Percentiles rank a stretch among this genome's conserved stretches.
phyloP scores from a whole-genome alignment of 2,797 vertebrate genomes.

The Sciurus vulgaris region DNA sequence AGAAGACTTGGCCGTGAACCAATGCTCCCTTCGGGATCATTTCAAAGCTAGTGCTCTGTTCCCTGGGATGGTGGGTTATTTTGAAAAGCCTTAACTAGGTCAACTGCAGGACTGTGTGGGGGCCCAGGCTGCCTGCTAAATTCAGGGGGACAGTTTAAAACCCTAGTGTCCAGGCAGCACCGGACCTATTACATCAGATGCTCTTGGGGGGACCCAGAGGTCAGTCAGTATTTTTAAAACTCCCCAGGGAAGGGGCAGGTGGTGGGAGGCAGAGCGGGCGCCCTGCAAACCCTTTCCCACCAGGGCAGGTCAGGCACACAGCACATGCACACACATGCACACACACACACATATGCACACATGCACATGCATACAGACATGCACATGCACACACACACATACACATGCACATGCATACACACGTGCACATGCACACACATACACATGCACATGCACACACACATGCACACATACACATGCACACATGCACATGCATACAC shows the following conservation, averaged over 20 bases:
- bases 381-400: too few species aligned
- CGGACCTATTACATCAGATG: background rate
- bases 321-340: too few species aligned
- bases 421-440: too few species aligned
- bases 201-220: background rate
- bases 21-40: background rate
- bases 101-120: background rate
- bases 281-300: too few species aligned
- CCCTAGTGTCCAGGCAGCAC: background rate
- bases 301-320: too few species aligned
- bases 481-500: too few species aligned
- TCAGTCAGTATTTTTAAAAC: background rate
- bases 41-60: background rate
- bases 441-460: too few species aligned
- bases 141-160: background rate
- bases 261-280: too few species aligned
- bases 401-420: too few species aligned
- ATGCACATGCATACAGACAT: too few species aligned
- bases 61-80: background rate
- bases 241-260: background rate
- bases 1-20: background rate
- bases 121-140: background rate
- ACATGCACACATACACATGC: too few species aligned
- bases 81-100: conserved; percentile 14
- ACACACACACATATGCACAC: too few species aligned